Base-by-base conservation (phyloP, 2,797 vertebrate genomes). In the Rhinophrynus dorsalis region DNA sequence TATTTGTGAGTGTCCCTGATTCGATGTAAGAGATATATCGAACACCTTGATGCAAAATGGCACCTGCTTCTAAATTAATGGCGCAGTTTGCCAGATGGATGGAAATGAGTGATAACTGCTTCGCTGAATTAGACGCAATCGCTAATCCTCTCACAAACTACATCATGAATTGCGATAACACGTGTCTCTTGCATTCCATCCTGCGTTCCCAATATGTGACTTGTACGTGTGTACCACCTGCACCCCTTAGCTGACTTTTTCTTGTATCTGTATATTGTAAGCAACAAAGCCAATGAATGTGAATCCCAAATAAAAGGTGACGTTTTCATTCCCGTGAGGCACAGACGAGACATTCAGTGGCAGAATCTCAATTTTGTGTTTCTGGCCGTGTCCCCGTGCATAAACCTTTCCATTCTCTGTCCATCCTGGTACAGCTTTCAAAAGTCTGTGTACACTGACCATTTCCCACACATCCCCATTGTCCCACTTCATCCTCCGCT, bases 301-400 rank as follows among this genome's bases (percentile, higher is more conserved):
- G 29, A 94, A 95, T 1, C 92, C 93, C 35, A 95, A 65, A 71
- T 92, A 92, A 76, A 95, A 94, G 1, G 85, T 92, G 58, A 94
- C 86, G 7, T 93, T 93, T 80, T 91, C 91, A 77, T 90, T 93
- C 63, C 88, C 86, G 21, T 80, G 55, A 2, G 92, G 93, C 20
- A 92, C 79, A 9, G 90, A 93, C 7, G 78, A 82, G 0, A 17
- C 38, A 67, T 91, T 79, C 11, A 92, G 75, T 30, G 89, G 76
- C 42, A 72, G 20, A 18, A 95, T 80, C 0, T n/a, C 70, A 30
- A 93, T 82, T 27, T 83, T 89, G 10, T 47, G 83, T 51, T 77
- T 83, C 5, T 69, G 76, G 1, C 83, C 1, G 0, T 78, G 90
- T 1, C 90, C 89, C 17, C 80, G 78, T 27, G 91, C 84, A 57